Base-by-base conservation (phyloP, 2,888 invertebrate genomes). In the Amblyjoppa proteus region DNA sequence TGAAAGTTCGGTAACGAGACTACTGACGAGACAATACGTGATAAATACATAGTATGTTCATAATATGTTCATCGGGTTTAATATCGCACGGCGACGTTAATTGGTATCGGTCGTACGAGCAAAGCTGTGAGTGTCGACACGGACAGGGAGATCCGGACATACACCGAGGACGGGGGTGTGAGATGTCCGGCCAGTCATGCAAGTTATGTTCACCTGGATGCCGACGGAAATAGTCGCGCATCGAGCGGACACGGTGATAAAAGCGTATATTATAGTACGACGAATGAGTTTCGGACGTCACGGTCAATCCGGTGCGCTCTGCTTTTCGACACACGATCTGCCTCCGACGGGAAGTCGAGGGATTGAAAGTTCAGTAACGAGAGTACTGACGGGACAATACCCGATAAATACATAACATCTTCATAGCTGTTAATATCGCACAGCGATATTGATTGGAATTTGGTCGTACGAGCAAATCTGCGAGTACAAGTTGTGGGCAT, bases 1-100 rank as follows among this genome's bases (percentile, higher is more conserved):
- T 61, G 25, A 16, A 45, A 61, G 45, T 45, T 74, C n/a, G 5
- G 56, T 74, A 41, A 74, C 74, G 45, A 74, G 58, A 41, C n/a
- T 41, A 11, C 28, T 0, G 61, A 7, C 31, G 58, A 9, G 56
- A 3, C 56, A 20, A 56, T 20, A 3, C 9, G 7, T 9, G 56
- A 7, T 9, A 25, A 20, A 11, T 56, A 20, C 25, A 11, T 9
- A 25, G 25, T 56, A 41, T 41, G 41, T 9, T 56, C 56, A 25
- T 9, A 25, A 56, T 56, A 41, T 41, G 41, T 9, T 56, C 56
- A 25, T 11, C 0, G 11, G 3, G 1, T 1, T 56, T 56, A 20
- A 56, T 56, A 25, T 25, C 25, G 20, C 25, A 9, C 25, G 9
- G 41, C 41, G 41, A 11, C 2, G 56, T 20, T 56, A 3, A 41